Conservation (phyloP, 2,888 invertebrate species). For the Drosophila testacea region DNA sequence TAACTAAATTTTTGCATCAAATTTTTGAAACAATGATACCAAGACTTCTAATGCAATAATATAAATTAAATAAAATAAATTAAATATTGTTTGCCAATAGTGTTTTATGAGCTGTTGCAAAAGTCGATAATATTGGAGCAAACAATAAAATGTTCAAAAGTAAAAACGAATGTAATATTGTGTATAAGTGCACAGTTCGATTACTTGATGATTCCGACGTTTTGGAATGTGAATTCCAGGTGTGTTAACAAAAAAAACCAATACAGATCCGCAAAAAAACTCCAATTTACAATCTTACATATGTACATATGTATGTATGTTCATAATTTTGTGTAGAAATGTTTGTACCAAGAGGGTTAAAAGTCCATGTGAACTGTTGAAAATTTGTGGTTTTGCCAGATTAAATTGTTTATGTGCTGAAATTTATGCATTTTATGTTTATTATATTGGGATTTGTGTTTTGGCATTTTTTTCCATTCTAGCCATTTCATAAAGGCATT, state of each 20-base stretch:
- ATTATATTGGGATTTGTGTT: not conserved
- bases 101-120: constrained; percentile 38
- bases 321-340: not conserved
- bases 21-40: constrained; percentile 32
- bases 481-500: constrained; percentile 95
- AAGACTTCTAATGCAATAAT: not conserved
- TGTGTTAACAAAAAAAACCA: constrained; percentile 80
- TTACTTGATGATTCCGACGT: constrained; percentile 96
- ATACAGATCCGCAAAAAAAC: not conserved
- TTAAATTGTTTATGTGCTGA: too few relatives aligned
- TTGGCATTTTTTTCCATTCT: constrained; percentile 4
- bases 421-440: too few relatives aligned
- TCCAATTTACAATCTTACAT: not conserved
- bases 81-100: constrained; percentile 1
- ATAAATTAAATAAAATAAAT: constrained; percentile 13
- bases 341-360: not conserved
- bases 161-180: constrained; percentile 91
- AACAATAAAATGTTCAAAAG: constrained; percentile 82
- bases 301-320: not conserved
- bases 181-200: constrained; percentile 94
- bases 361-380: not conserved
- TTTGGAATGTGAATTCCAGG: constrained; percentile 96
- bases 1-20: constrained; percentile 12
- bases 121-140: constrained; percentile 55
- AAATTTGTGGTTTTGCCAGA: too few relatives aligned